phyloP scores from a whole-genome alignment of 2,888 invertebrate species.

The Eristalis tenax region DNA sequence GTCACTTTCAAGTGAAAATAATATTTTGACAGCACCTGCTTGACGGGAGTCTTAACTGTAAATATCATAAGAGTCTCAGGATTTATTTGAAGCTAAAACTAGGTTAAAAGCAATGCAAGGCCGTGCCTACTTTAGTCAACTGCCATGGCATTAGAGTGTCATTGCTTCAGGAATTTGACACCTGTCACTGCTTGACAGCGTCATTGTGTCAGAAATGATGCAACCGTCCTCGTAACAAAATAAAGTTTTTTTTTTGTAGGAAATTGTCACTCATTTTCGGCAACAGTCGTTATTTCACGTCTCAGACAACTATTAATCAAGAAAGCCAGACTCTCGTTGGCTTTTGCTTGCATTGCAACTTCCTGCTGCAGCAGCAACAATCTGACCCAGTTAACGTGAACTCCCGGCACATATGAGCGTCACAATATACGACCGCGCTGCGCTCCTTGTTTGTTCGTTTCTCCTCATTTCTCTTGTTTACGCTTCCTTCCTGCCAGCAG shows the following conservation, averaged over 20 bases:
- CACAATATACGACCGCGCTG: not conserved
- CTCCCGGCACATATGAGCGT: not conserved
- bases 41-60: not conserved
- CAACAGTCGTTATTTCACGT: not conserved
- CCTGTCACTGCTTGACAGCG: too few species aligned
- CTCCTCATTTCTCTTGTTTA: slow-evolving; percentile 41
- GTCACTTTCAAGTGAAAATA: not conserved
- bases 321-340: not conserved
- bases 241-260: too few species aligned
- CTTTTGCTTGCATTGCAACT: not conserved
- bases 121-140: not conserved
- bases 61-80: too few species aligned
- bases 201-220: too few species aligned
- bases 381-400: not conserved
- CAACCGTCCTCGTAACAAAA: too few species aligned
- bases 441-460: not conserved
- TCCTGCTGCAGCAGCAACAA: not conserved
- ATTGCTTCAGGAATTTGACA: too few species aligned
- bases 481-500: slow-evolving; percentile 42
- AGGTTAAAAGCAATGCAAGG: not conserved
- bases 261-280: not conserved
- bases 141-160: not conserved
- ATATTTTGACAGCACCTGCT: not conserved
- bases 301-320: not conserved
- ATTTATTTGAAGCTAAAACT: too few species aligned